Evolutionary conservation across 2,113 vertebrate genomes (phyloP).

Genomic region (Prochilodus magdalenae): DNA sequence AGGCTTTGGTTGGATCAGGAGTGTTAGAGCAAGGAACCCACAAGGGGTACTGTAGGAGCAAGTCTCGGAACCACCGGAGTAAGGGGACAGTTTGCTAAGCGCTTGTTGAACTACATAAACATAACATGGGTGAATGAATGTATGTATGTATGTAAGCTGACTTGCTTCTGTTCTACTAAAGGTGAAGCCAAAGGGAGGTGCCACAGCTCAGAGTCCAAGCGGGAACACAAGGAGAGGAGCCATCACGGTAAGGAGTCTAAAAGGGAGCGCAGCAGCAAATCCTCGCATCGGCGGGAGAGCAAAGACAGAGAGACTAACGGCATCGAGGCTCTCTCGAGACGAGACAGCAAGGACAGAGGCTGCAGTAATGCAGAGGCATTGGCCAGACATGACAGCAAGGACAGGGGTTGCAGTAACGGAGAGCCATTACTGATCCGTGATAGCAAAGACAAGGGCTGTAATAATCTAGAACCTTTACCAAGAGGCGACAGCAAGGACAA

Average conservation of each 20-base stretch:
- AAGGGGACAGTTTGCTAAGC: neutral
- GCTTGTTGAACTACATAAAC: neutral
- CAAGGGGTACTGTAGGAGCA: neutral
- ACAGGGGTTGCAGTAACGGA: slow-evolving; percentile 11
- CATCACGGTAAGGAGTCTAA: slow-evolving; percentile 76
- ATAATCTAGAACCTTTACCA: slow-evolving; percentile 59
- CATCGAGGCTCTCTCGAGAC: slow-evolving; percentile 59
- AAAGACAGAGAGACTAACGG: slow-evolving; percentile 62
- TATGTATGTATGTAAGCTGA: neutral
- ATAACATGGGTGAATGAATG: neutral
- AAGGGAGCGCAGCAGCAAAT: slow-evolving; percentile 72
- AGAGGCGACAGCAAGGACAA: slow-evolving; percentile 69
- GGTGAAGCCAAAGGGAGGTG: slow-evolving; percentile 91
- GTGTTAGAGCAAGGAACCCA: no score
- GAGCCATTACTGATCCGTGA: slow-evolving; percentile 57
- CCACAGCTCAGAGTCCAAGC: slow-evolving; percentile 63
- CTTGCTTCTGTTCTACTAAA: slow-evolving; percentile 54
- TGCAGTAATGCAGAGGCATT: slow-evolving; percentile 21
- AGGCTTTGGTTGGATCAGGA: neutral
- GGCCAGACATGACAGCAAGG: slow-evolving; percentile 45
- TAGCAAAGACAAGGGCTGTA: slow-evolving; percentile 72
- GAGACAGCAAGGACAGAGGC: slow-evolving; percentile 41
- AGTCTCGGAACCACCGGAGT: neutral
- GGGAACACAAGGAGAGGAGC: slow-evolving; percentile 54
- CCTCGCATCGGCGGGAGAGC: slow-evolving; percentile 70